Evolutionary conservation across 2,888 invertebrate species (phyloP), one percentile per base, ranked within the genome.

Genomic region (Anoplius nigerrimus): DNA sequence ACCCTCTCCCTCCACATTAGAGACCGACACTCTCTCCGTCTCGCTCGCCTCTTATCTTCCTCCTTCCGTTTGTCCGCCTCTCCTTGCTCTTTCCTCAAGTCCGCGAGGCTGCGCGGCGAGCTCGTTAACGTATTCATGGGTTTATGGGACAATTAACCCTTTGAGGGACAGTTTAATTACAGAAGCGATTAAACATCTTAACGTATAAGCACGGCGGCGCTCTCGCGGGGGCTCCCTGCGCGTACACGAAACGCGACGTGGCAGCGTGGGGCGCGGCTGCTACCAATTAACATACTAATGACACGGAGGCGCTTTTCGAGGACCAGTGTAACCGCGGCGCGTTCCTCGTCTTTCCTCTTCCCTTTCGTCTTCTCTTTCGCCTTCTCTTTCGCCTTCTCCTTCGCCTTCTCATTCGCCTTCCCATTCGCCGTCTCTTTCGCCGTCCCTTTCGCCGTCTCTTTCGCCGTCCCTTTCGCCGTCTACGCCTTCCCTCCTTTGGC

Each of bases 131-230:
- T 88, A 88, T 88, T 88, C 88, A 88, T 88, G 82, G 88, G 84
- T 85, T 88, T 85, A 86, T 85, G 85, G 85, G 86, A 87, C 87
- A 87, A 88, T 88, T 88, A 88, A 88, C 87, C 86, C 88, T 88
- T 88, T 88, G 88, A 88, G 86, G 87, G 88, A 88, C 88, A 88
- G 88, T 88, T 88, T 87, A 88, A 88, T 88, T 87, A 88, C 84
- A 86, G 86, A 87, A 85, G 86, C 88, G 88, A 88, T 88, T 88
- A 88, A 88, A 86, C 87, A 87, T 88, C 87, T 87, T 86, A 87
- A 87, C 88, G 85, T 86, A 88, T 87, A 87, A 88, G 86, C 86
- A 83, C 79, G 76, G 69, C 64, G 71, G 60, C 34, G 69, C 72
- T 64, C 73, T 53, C 63, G 55, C 69, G 75, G 72, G 75, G 58